These are phyloP conservation scores for Bradypodion pumilum DNA, from an alignment of 2,797 vertebrate species.

Conservation along the genomic window DNA sequence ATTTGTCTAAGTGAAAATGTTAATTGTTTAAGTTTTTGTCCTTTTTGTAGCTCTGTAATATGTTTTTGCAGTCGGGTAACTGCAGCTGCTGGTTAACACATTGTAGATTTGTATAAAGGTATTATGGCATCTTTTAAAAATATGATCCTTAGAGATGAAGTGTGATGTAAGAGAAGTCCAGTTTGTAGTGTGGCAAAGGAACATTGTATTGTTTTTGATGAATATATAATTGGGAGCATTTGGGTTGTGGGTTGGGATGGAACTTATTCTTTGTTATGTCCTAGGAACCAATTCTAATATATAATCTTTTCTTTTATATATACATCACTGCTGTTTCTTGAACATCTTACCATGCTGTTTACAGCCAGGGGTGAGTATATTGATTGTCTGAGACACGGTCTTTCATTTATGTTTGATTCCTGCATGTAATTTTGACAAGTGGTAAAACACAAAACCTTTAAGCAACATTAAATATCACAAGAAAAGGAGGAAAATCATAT, in stretches of 20 bases:
- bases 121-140: neutral
- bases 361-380: constrained; percentile 26
- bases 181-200: neutral
- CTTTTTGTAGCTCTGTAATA: neutral
- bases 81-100: neutral
- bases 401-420: neutral
- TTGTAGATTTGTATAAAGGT: neutral
- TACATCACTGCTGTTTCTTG: neutral
- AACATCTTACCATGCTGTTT: neutral
- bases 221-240: no score
- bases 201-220: neutral
- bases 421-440: neutral
- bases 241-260: no score
- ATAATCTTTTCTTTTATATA: neutral
- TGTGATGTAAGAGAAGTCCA: neutral
- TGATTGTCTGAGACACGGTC: neutral
- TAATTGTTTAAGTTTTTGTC: neutral
- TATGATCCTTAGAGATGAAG: neutral
- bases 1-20: neutral
- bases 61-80: neutral
- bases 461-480: neutral
- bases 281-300: neutral
- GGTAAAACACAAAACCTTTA: neutral
- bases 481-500: neutral
- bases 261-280: neutral